Evolutionary conservation across 2,797 vertebrate genomes (phyloP), one percentile per base, ranked within the genome.

Genomic region (Buceros bicornis): DNA sequence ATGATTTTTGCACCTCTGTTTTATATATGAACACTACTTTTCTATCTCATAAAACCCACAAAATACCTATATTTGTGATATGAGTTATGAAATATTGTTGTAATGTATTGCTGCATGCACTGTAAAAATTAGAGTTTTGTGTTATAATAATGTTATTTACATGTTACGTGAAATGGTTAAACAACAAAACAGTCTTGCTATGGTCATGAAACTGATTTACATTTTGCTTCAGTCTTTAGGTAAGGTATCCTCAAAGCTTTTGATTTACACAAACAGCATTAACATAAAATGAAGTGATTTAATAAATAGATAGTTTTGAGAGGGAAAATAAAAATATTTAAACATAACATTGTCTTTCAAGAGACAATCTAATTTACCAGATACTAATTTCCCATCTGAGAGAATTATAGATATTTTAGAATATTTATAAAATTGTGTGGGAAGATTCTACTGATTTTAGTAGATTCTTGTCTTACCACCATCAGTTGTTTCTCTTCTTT

Each of bases 261-360:
- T 72, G 10, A 64, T 87, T 54, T 67, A 57, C 43, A 33, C 5
- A 31, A 61, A 58, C 35, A 62, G 28, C 47, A 64, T 87, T 89
- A 86, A 56, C 76, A 69, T 45, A 60, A 95, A 96, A 73, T 78
- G 14, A 70, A 70, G 8, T 87, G 13, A 70, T 67, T 89, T 43
- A 65, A 81, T 81, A 60, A 51, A 56, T 88, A 90, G 45, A 6
- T 62, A 92, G n/a, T 89, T 95, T 94, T 64, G 26, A 47, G 42
- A 82, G 42, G 13, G 33, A 45, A 95, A 86, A 94, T 47, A 79
- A 86, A 92, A 93, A 77, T 13, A 87, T 35, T 92, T 91, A 13
- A 33, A 42, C 85, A 67, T 43, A 85, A 56, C 70, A 81, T 7
- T 53, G 16, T 40, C 20, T 31, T 77, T 64, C 53, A 51, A 90